Evolutionary conservation across 1,140 invertebrate species (phyloP), one percentile per base, ranked within the genome.

Genomic region (Tetramorium simillimum): DNA sequence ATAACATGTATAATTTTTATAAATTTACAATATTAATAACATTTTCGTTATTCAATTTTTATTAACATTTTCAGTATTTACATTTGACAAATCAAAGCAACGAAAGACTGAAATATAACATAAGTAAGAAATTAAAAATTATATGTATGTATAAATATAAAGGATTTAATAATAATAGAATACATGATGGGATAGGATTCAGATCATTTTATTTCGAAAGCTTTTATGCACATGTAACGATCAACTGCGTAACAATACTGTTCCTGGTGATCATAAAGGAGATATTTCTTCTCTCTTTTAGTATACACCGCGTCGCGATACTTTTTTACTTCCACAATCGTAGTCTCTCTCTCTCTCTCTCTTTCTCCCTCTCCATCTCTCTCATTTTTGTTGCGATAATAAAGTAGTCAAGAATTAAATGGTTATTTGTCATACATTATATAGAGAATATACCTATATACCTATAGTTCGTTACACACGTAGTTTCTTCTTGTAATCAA

Each of bases 181-280:
- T 60, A 49, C 21, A 56, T 16, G n/a, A 46, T 2, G 70, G 28
- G 49, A 4, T 77, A 43, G 56, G 51, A 73, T 84, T 90, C 49
- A 87, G 33, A 87, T 87, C 49, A 62, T 87, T 90, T 90, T 90
- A 87, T 90, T 90, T 88, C 58, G 56, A 60, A 90, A 90, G 88
- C 89, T 62, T 90, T 85, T 77, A 87, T 90, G 89, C 88, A 90
- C 86, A 90, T 84, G 84, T 88, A 88, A 90, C 89, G 78, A 90
- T 88, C 86, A 88, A 89, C 88, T 76, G 67, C 78, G 85, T 90
- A 89, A 90, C 89, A 90, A 90, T 90, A 70, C 75, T 85, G 75
- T 87, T 77, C 56, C 43, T 78, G 67, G 46, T 78, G 85, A 78
- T 85, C 78, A 60, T 51, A 84, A 86, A 53, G 6, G 28, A 80